Base-by-base conservation (phyloP, 2,888 invertebrate genomes). In the Drosophila niveifrons region DNA sequence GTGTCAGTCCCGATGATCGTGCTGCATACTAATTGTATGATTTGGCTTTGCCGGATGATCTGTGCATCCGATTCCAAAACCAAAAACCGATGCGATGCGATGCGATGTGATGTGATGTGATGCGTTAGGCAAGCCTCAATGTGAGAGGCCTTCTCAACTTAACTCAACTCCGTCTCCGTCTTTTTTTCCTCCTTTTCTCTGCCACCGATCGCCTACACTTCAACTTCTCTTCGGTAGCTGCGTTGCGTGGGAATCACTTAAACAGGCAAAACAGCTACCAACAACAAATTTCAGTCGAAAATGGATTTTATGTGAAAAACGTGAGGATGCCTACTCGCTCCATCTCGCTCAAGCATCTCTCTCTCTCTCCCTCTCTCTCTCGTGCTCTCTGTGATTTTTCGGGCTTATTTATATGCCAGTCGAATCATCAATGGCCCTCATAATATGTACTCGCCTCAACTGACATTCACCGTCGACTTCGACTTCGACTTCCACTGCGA, bases 261-360 rank as follows among this genome's bases (percentile, higher is more conserved):
- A 78, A 71, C 59, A 80, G 70, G 72, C 82, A 74, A 74, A 75
- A 63, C 81, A 78, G 79, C 80, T 82, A 80, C 80, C 81, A 83
- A 51, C 43, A 31, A 15, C 55, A 57, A 81, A 82, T 82, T 86
- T 86, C 88, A 56, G 86, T 75, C 72, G 85, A 87, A 90, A 90
- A 90, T 82, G 81, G 83, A 86, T 91, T 90, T 91, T 90, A 91
- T 90, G 84, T 70, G 66, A 66, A 79, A 87, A 89, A 91, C 91
- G 91, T 91, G 91, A 91, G 91, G 91, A 91, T 91, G 91, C 91
- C 91, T 80, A 34, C 48, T 29, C 31, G 36, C 56, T 50, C 57
- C 17, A 29, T 61, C 61, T 48, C 47, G 29, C 51, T 44, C 44
- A 15, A 28, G 28, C 36, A 4, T 44, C 50, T 15, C 53, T 36